Evolutionary conservation across 2,797 vertebrate genomes (phyloP).

Genomic region (Paratrypauchen microcephalus): DNA sequence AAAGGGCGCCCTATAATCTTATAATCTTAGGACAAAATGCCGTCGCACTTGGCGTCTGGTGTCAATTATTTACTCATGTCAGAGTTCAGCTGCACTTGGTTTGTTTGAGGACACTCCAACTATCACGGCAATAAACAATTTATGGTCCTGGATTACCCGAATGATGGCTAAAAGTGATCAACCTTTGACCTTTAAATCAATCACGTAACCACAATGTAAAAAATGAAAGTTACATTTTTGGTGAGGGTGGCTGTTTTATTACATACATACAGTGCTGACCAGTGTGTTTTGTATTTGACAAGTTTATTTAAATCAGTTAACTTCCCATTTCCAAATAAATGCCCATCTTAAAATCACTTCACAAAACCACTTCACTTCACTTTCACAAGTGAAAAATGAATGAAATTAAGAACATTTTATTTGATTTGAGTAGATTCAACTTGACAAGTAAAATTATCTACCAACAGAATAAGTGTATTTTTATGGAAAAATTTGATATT

Average conservation of each 20-base stretch:
- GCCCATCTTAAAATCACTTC: too few species aligned
- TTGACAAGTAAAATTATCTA: too few species aligned
- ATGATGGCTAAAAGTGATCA: conserved; percentile 19
- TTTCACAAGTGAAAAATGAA: too few species aligned
- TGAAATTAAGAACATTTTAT: too few species aligned
- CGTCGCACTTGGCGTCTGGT: conserved; percentile 21
- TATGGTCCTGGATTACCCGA: conserved; percentile 51
- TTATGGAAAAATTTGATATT: too few species aligned
- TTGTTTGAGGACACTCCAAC: conserved; percentile 43
- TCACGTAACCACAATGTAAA: conserved; percentile 23
- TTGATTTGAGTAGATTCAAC: too few species aligned
- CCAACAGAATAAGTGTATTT: too few species aligned
- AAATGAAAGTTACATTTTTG: background rate
- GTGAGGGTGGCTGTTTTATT: background rate
- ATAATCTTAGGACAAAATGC: background rate
- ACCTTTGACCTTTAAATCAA: conserved; percentile 55
- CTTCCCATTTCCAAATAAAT: background rate
- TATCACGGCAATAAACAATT: conserved; percentile 56
- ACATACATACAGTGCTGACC: background rate
- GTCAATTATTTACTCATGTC: conserved; percentile 59
- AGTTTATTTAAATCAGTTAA: background rate
- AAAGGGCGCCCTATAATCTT: background rate
- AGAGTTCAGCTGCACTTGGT: conserved; percentile 35
- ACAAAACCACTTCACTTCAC: too few species aligned
- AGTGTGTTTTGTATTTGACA: background rate